Percentiles rank a stretch among this genome's conserved stretches.
phyloP scores from a whole-genome alignment of 2,113 vertebrate genomes.

The Heteronetta atricapilla region DNA sequence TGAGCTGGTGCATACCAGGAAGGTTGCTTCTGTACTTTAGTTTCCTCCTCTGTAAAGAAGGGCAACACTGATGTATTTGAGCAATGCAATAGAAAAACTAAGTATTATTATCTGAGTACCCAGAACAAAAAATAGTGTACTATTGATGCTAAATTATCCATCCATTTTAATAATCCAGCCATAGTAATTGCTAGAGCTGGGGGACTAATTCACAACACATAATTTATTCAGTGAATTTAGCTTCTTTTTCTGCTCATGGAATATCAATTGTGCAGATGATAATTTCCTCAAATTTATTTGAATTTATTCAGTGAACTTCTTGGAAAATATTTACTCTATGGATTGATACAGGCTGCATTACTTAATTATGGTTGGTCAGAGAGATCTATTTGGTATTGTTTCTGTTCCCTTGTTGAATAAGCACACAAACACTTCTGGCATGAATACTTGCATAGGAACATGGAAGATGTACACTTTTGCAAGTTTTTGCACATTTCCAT shows the following conservation, averaged over 20 bases:
- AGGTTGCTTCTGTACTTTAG: background rate
- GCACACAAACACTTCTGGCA: slow-evolving; percentile 42
- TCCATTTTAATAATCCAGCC: slow-evolving; percentile 22
- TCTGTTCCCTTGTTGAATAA: slow-evolving; percentile 64
- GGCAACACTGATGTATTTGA: background rate
- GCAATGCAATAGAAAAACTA: background rate
- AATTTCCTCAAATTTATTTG: slow-evolving; percentile 61
- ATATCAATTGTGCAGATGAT: slow-evolving; percentile 42
- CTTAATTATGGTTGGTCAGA: slow-evolving; percentile 62
- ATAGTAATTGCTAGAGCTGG: slow-evolving; percentile 28
- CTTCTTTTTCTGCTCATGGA: slow-evolving; percentile 39
- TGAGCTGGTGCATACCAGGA: background rate
- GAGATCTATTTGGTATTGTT: slow-evolving; percentile 54
- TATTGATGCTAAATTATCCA: slow-evolving; percentile 23
- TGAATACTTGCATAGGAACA: slow-evolving; percentile 7
- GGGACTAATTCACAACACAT: slow-evolving; percentile 37
- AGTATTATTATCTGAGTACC: background rate
- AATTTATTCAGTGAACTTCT: slow-evolving; percentile 51
- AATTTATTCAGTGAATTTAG: slow-evolving; percentile 51
- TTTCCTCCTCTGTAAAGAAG: background rate
- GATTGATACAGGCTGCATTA: slow-evolving; percentile 60
- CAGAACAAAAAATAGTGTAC: slow-evolving; percentile 9
- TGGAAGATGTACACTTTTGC: slow-evolving; percentile 15
- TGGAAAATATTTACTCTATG: slow-evolving; percentile 65
- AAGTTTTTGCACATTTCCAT: slow-evolving; percentile 44